Evolutionary conservation across 1,140 invertebrate species (phyloP), one percentile per base, ranked within the genome.

Genomic region (Drosophila lacteicornis): DNA sequence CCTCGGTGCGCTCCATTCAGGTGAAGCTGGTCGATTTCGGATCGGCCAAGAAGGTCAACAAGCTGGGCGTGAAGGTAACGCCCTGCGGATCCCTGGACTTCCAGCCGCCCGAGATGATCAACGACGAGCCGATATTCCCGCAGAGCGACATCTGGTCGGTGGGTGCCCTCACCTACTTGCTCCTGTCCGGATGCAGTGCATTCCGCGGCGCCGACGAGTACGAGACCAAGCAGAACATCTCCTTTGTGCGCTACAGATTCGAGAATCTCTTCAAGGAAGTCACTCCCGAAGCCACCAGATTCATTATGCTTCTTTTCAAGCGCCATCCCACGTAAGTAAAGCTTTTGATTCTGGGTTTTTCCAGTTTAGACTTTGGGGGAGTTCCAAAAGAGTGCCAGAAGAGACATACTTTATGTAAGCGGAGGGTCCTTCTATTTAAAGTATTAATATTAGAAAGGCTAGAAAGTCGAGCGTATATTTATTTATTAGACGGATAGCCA

Each of bases 121-220:
- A 96, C 90, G 97, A 98, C 82, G 96, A 97, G 93, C 95, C 96
- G 15, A 96, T 97, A 7, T 97, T 95, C 91, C 96, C 96, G 4
- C 96, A 98, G 91, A 97, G 97, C 30, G 99, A 99, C 93, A 96
- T 99, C 78, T 99, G 99, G 99, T 97, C 97, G 53, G 94, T 99
- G 25, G 99, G 98, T 25, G 97, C 98, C 6, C 93, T 99, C 0
- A 95, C 97, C 2, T 99, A 99, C 93, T 94, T 99, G n/a, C 94
- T 99, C 92, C 93, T 99, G 38, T 99, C 98, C 13, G 99, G 99
- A 11, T 95, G 95, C 11, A 97, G 98, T 40, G 98, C 99, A 38
- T 99, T 99, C 95, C 94, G 95, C 53, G 98, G 97, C 6, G 94
- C 94, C 25, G 96, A 96, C 75, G 95, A 96, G 53, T 94, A 96